These are phyloP conservation scores for Hephaestus fuliginosus DNA, from an alignment of 2,797 vertebrate species.

Conservation along the genomic window DNA sequence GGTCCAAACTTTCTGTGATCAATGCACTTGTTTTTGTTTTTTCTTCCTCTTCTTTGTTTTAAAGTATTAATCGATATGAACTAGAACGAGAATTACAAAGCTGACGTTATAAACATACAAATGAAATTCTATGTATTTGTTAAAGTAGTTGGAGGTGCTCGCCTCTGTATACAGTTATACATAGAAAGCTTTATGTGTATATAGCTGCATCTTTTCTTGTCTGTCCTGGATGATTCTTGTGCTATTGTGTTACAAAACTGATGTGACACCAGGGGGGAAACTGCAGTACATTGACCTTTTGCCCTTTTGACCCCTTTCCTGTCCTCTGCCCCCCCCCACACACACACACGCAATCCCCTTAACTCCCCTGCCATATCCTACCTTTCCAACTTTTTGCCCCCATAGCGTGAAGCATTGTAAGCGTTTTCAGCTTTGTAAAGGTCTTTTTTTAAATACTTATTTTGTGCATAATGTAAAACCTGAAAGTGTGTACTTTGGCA, in stretches of 20 bases:
- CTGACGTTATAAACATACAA: constrained; percentile 75
- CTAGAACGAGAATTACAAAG: constrained; percentile 71
- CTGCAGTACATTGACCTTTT: constrained; percentile 69
- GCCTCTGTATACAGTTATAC: constrained; percentile 78
- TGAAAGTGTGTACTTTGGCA: constrained; percentile 85
- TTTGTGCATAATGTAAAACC: constrained; percentile 88
- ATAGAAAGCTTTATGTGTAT: constrained; percentile 85
- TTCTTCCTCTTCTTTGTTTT: constrained; percentile 48
- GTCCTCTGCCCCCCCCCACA: neutral
- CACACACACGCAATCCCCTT: neutral
- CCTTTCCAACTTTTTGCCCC: constrained; percentile 49
- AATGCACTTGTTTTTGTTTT: constrained; percentile 66
- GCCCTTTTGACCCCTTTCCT: constrained; percentile 35
- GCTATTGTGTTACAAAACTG: constrained; percentile 77
- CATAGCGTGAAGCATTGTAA: constrained; percentile 83
- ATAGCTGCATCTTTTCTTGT: constrained; percentile 80
- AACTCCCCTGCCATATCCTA: constrained; percentile 27
- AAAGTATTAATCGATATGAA: constrained; percentile 73
- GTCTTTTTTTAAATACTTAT: constrained; percentile 85
- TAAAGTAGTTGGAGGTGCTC: constrained; percentile 74
- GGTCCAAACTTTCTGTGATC: constrained; percentile 67
- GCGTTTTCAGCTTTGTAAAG: constrained; percentile 85
- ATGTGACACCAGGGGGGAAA: constrained; percentile 76
- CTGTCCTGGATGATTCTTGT: constrained; percentile 80
- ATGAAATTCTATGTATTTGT: constrained; percentile 80